These are phyloP conservation scores for Drosophila tripunctata DNA, from an alignment of 2,888 invertebrate genomes.

Conservation along the genomic window DNA sequence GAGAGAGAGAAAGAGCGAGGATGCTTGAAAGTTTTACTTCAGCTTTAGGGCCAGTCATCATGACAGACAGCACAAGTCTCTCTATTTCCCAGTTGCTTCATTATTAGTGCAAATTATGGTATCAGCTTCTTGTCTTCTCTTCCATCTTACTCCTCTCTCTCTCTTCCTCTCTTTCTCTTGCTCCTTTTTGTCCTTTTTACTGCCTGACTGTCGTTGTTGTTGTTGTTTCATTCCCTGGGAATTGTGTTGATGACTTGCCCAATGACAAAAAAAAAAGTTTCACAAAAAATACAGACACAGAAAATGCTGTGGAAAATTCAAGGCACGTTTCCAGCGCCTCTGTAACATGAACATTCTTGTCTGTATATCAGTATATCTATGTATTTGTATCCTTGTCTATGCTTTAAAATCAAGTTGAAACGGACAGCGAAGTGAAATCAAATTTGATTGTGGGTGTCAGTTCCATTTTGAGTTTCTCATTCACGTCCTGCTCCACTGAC, in stretches of 20 bases:
- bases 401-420: constrained; percentile 42
- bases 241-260: constrained; percentile 56
- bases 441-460: constrained; percentile 55
- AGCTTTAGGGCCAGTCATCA: constrained; percentile 46
- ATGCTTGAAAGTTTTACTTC: neutral
- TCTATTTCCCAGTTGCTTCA: constrained; percentile 60
- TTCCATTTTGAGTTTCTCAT: neutral
- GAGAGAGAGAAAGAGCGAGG: neutral
- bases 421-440: constrained; percentile 54
- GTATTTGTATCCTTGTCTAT: constrained; percentile 34
- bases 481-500: neutral
- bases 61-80: constrained; percentile 37
- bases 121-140: constrained; percentile 7
- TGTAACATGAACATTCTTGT: constrained; percentile 32
- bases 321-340: constrained; percentile 51
- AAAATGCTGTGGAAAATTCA: constrained; percentile 41
- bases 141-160: neutral
- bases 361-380: neutral
- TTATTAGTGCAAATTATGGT: constrained; percentile 69
- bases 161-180: neutral
- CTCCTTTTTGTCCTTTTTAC: constrained; percentile 43
- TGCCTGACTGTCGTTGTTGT: too few relatives aligned
- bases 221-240: constrained; percentile 49
- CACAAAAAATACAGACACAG: constrained; percentile 2
- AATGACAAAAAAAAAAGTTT: constrained; percentile 14